Conservation (phyloP, 2,113 vertebrate species). For the Coregonus clupeaformis region DNA sequence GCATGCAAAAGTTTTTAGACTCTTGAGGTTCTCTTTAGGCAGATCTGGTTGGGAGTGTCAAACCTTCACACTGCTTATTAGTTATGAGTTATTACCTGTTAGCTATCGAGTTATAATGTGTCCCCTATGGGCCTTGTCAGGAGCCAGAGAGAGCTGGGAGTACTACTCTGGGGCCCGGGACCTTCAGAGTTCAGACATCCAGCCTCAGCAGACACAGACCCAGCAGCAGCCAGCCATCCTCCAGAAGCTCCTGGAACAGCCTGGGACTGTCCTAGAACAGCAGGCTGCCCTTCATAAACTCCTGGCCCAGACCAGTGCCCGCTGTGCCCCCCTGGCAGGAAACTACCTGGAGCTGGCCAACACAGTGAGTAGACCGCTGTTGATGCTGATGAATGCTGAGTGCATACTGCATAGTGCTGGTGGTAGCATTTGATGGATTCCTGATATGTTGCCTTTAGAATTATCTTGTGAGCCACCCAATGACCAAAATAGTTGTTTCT, state of each 20-base stretch:
- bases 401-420: not conserved
- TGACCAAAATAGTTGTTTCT: too few relatives aligned
- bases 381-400: not conserved
- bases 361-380: conserved; percentile 71
- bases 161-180: conserved; percentile 79
- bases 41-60: not conserved
- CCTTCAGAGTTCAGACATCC: conserved; percentile 75
- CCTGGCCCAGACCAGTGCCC: conserved; percentile 53
- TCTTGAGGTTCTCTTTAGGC: not conserved
- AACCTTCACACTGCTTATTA: not conserved
- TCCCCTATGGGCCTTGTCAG: conserved; percentile 70
- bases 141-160: conserved; percentile 79
- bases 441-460: too few relatives aligned
- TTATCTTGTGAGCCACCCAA: too few relatives aligned
- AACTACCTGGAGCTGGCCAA: conserved; percentile 78
- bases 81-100: not conserved
- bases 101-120: conserved; percentile 16
- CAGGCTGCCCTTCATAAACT: conserved; percentile 66
- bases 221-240: conserved; percentile 59
- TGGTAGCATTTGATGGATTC: too few relatives aligned
- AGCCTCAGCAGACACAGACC: conserved; percentile 65
- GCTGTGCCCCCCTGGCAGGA: conserved; percentile 55
- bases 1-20: too few relatives aligned
- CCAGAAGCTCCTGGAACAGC: conserved; percentile 66
- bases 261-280: conserved; percentile 44